Evolutionary conservation across 1,140 invertebrate species (phyloP), one percentile per base, ranked within the genome.

Genomic region (Aporrectodea caliginosa): DNA sequence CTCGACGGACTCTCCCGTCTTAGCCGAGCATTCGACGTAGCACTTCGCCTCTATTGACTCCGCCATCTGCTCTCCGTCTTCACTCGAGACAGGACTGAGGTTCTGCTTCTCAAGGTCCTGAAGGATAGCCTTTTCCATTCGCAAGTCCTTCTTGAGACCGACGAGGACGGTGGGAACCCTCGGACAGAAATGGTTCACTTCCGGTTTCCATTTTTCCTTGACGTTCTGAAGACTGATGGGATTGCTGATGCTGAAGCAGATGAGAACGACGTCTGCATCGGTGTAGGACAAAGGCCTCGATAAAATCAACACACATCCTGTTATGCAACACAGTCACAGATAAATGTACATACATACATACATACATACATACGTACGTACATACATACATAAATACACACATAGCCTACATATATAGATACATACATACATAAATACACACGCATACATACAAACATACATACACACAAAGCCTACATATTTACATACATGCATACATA

Each of bases 231-330:
- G 85, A 83, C 84, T 85, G 81, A 85, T 85, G 29, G 85, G 84
- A 77, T 84, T 86, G 81, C 85, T 85, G 35, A 88, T 85, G 75
- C 84, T 84, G 81, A 87, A 88, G 79, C 86, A 87, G 83, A 87
- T 86, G 43, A 88, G 82, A 58, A 88, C 84, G 69, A 88, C 84
- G 80, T 99, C 96, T 75, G 97, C 98, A 89, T 98, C 96, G 16
- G 97, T 96, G 89, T 98, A 98, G 72, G 95, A 97, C 33, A 98
- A 90, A 71, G 97, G 96, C 89, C 77, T 79, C 31, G 12, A 78
- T n/a, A n/a, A n/a, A n/a, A n/a, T n/a, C n/a, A n/a, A n/a, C n/a
- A n/a, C n/a, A n/a, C n/a, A n/a, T n/a, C n/a, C n/a, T n/a, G n/a
- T n/a, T n/a, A n/a, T n/a, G n/a, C n/a, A n/a, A n/a, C n/a, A n/a